Percentiles rank a stretch among this genome's conserved stretches.
phyloP scores from a whole-genome alignment of 2,113 vertebrate species.

The Pseudolaguvia tuberculata region DNA sequence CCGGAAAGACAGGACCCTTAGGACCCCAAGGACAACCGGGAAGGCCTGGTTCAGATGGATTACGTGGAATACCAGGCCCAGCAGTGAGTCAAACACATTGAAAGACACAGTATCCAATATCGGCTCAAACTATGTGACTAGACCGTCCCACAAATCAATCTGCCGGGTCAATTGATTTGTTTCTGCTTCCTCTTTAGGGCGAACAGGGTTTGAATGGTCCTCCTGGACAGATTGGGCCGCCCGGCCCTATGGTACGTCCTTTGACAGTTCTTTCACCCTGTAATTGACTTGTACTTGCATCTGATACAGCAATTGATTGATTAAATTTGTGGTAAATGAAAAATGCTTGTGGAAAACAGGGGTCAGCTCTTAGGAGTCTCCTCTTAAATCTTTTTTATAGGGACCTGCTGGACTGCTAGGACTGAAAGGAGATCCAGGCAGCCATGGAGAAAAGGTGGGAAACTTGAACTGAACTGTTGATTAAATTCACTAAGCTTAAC shows the following conservation, averaged over 20 bases:
- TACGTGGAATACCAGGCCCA: slow-evolving; percentile 83
- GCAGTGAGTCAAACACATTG: slow-evolving; percentile 69
- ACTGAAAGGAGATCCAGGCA: slow-evolving; percentile 81
- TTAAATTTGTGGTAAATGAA: slow-evolving; percentile 17
- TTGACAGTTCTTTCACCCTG: not conserved
- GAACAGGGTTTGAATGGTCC: slow-evolving; percentile 84
- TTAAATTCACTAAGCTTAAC: not conserved
- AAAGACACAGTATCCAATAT: slow-evolving; percentile 20
- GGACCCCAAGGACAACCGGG: slow-evolving; percentile 82
- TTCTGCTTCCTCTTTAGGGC: slow-evolving; percentile 66
- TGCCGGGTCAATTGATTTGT: slow-evolving; percentile 18
- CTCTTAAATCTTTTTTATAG: slow-evolving; percentile 57
- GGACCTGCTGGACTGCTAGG: slow-evolving; percentile 84
- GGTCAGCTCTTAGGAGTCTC: too few relatives aligned
- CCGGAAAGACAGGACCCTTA: slow-evolving; percentile 75
- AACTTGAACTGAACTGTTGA: not conserved
- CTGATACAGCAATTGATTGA: slow-evolving; percentile 24
- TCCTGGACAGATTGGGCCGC: slow-evolving; percentile 80
- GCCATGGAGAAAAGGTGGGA: slow-evolving; percentile 84
- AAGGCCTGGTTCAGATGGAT: slow-evolving; percentile 75
- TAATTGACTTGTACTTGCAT: slow-evolving; percentile 27
- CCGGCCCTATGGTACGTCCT: slow-evolving; percentile 81
- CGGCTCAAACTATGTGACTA: not conserved
- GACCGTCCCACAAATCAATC: slow-evolving; percentile 4
- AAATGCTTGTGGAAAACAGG: slow-evolving; percentile 13